Base-by-base conservation (phyloP, 2,888 invertebrate genomes). In the Erpobdella octoculata region DNA sequence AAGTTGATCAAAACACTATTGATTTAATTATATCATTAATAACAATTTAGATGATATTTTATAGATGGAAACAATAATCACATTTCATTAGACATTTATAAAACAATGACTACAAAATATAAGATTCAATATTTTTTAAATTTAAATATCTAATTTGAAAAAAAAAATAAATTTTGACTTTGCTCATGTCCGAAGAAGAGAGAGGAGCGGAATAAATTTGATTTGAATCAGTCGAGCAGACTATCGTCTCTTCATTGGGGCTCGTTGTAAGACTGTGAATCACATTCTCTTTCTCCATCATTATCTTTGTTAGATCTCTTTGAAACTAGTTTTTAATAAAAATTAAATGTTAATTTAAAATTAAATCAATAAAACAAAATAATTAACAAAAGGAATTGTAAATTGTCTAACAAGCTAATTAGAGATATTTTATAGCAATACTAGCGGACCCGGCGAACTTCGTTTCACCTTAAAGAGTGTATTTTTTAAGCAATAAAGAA, bases 121-220 rank as follows among this genome's bases (percentile, higher is more conserved):
- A 41, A 18, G 9, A 41, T 18, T 41, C 9, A 12, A 41, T 41
- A 41, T 12, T 41, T 41, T 12, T 18, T 41, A 18, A 41, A 41
- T 41, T 46, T 46, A n/a, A 3, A n/a, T 53, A 53, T 18, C 28
- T 53, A 53, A 25, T 21, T 1, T 53, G 6, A 15, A 53, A 25
- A n/a, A n/a, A n/a, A 71, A 37, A 48, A 31, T 33, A 36, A 66
- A 41, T 25, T 12, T 0, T n/a, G 41, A 68, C 68, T 33, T 61
- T 46, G 72, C 80, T 82, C 74, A 82, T 80, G 75, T 84, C 85
- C 74, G 80, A 81, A 73, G 80, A 81, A 28, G 84, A 82, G 61
- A 85, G 78, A 2, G 82, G 79, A 68, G 83, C 81, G 72, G 79
- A 80, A 78, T 84, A 86, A 9, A 86, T 78, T 77, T 86, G 85